phyloP scores from a whole-genome alignment of 2,113 vertebrate genomes.

The Equus quagga region DNA sequence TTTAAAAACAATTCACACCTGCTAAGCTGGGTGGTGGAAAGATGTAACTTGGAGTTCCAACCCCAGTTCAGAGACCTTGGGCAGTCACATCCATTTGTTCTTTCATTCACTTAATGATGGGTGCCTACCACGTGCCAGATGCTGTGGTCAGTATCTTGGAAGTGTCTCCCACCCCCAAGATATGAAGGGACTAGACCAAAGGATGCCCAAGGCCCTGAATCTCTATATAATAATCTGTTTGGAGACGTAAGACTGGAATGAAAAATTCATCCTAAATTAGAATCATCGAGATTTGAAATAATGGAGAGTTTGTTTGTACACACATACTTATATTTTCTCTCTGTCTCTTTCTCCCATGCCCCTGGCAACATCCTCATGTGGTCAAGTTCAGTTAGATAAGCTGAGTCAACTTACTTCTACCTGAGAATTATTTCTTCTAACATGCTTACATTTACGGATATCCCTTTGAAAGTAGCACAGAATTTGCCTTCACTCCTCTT shows the following conservation, averaged over 20 bases:
- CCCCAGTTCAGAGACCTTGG: neutral
- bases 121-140: neutral
- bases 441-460: constrained; percentile 88
- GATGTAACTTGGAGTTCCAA: neutral
- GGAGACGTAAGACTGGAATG: constrained; percentile 4
- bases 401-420: neutral
- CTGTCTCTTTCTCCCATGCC: neutral
- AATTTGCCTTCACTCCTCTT: constrained; percentile 93
- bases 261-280: neutral
- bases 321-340: neutral
- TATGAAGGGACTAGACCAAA: neutral
- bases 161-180: neutral
- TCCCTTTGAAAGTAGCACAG: constrained; percentile 89
- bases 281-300: neutral
- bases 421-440: neutral
- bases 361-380: neutral
- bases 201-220: neutral
- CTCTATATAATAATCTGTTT: neutral
- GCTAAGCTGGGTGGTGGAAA: neutral
- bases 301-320: neutral
- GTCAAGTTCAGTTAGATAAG: neutral
- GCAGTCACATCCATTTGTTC: neutral
- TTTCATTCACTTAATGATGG: neutral
- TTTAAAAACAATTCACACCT: neutral
- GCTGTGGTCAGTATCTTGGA: neutral